These are phyloP conservation scores for Drosophila arawakana DNA, from an alignment of 1,140 invertebrate genomes.

Conservation along the genomic window DNA sequence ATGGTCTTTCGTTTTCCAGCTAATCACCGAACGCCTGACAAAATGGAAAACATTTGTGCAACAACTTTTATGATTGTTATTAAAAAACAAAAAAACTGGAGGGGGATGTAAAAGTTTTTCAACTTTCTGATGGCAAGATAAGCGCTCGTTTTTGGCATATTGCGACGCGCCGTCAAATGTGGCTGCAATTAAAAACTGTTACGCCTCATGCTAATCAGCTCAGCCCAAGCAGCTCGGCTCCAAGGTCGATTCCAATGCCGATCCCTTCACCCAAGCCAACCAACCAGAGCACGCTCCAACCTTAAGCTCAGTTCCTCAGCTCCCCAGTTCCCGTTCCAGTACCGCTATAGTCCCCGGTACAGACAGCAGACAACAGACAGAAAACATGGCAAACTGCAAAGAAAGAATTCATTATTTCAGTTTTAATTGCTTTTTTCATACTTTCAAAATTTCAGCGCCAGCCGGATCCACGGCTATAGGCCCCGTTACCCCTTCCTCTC, in stretches of 20 bases:
- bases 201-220: slow-evolving; percentile 82
- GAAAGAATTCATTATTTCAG: slow-evolving; percentile 83
- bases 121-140: slow-evolving; percentile 80
- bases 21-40: slow-evolving; percentile 37
- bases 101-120: slow-evolving; percentile 64
- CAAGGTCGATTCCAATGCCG: slow-evolving; percentile 36
- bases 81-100: slow-evolving; percentile 21
- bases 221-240: slow-evolving; percentile 58
- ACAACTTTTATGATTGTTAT: slow-evolving; percentile 68
- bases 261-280: slow-evolving; percentile 57
- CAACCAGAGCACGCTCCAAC: slow-evolving; percentile 51
- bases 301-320: slow-evolving; percentile 11
- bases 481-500: background rate
- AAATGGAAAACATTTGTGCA: slow-evolving; percentile 54
- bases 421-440: slow-evolving; percentile 84
- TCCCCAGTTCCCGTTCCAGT: slow-evolving; percentile 23
- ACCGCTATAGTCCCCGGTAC: background rate
- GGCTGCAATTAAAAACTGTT: slow-evolving; percentile 83
- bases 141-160: slow-evolving; percentile 74
- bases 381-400: slow-evolving; percentile 60
- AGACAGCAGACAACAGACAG: slow-evolving; percentile 25
- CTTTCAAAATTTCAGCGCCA: slow-evolving; percentile 76
- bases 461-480: slow-evolving; percentile 25
- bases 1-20: slow-evolving; percentile 3
- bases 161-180: slow-evolving; percentile 71